Percentiles rank a stretch among this genome's conserved stretches.
phyloP scores from a whole-genome alignment of 2,113 vertebrate species.

The Actenoides hombroni region DNA sequence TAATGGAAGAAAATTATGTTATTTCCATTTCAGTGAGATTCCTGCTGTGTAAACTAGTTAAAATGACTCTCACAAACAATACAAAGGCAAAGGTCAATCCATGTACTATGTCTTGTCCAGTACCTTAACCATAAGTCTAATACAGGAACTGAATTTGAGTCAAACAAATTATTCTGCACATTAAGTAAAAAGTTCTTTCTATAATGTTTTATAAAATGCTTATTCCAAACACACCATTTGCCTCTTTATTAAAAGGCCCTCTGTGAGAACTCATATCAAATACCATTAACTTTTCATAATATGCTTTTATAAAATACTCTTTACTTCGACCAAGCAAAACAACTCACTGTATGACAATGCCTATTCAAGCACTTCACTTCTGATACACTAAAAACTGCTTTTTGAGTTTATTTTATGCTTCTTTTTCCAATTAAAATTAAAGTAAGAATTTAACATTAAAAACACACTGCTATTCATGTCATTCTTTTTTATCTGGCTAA shows the following conservation, averaged over 20 bases:
- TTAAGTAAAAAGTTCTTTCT: neutral
- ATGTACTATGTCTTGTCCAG: neutral
- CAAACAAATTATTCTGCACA: neutral
- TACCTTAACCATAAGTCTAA: neutral
- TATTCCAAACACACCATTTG: neutral
- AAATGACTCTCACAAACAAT: neutral
- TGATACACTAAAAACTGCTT: neutral
- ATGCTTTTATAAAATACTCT: neutral
- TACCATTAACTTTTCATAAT: neutral
- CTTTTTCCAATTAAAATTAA: neutral
- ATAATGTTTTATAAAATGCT: neutral
- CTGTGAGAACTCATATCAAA: neutral
- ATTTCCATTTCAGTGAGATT: neutral
- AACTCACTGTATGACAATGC: neutral
- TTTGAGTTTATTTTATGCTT: neutral
- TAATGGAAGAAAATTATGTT: neutral
- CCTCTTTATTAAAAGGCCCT: neutral
- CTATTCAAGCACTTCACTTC: neutral
- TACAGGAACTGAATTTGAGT: neutral
- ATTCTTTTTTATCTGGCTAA: neutral
- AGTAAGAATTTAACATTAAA: neutral
- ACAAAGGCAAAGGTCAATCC: neutral
- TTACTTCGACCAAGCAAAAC: neutral
- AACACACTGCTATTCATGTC: neutral
- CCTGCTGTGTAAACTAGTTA: neutral